A percentile compares a stretch with the other conserved stretches of the same genome.
Evolutionary conservation across 2,113 vertebrate genomes (phyloP).

Genomic region (Pelobates fuscus): DNA sequence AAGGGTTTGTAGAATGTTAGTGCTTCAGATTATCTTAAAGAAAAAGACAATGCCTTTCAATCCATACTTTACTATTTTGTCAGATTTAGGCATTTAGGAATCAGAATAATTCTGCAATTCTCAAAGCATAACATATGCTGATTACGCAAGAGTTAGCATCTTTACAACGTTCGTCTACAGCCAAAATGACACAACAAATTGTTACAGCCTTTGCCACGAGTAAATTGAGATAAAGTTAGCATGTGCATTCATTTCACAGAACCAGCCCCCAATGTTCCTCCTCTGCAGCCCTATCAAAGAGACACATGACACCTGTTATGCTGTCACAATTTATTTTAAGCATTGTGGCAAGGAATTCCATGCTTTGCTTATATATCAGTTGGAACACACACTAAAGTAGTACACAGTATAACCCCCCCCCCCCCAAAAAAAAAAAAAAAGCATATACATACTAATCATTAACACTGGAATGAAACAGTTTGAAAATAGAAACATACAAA

Average conservation of each 20-base stretch:
- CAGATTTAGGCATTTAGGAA: too few relatives aligned
- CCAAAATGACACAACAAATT: too few relatives aligned
- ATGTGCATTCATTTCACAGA: constrained; percentile 42
- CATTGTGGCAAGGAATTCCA: constrained; percentile 78
- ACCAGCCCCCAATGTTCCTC: not conserved
- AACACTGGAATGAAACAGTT: not conserved
- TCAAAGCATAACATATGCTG: too few relatives aligned
- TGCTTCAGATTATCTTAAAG: too few relatives aligned
- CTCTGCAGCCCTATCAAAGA: constrained; percentile 64
- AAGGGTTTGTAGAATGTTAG: too few relatives aligned
- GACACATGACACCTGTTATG: constrained; percentile 86
- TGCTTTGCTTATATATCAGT: constrained; percentile 67
- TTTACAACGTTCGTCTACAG: too few relatives aligned
- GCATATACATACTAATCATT: not conserved
- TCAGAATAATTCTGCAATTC: too few relatives aligned
- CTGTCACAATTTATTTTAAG: constrained; percentile 83
- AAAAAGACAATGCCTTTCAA: too few relatives aligned
- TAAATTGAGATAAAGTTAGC: constrained; percentile 73
- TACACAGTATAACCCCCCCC: not conserved
- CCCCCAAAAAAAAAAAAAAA: too few relatives aligned
- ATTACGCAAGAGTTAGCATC: too few relatives aligned
- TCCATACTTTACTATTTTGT: too few relatives aligned
- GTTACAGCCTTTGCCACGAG: not conserved
- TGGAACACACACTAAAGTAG: constrained; percentile 28
- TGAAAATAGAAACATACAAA: too few relatives aligned